Conservation (phyloP, 2,888 invertebrate genomes). For the Drosophila birchii region DNA sequence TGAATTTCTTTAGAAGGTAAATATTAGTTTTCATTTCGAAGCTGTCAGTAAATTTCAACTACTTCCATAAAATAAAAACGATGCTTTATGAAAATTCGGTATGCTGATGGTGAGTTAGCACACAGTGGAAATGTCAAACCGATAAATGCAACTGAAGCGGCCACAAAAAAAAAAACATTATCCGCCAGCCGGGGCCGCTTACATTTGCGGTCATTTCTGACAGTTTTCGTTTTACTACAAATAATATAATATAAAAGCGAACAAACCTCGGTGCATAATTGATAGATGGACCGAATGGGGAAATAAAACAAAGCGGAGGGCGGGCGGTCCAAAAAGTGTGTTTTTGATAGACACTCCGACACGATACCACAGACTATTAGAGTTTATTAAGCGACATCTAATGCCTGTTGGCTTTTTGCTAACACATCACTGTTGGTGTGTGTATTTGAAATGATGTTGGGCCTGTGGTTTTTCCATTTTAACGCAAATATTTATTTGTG, state of each 20-base stretch:
- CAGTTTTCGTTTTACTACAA: conserved; percentile 40
- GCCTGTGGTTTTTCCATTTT: conserved; percentile 59
- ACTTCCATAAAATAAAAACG: background rate
- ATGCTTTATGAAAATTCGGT: conserved; percentile 8
- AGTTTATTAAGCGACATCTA: conserved; percentile 76
- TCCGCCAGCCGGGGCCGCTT: conserved; percentile 21
- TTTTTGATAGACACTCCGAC: conserved; percentile 35
- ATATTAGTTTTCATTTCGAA: conserved; percentile 16
- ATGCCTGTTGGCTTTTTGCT: conserved; percentile 50
- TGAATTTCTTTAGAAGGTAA: background rate
- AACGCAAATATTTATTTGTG: conserved; percentile 56
- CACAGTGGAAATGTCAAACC: conserved; percentile 51
- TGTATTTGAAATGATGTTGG: background rate
- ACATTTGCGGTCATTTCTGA: conserved; percentile 56
- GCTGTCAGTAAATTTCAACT: conserved; percentile 3
- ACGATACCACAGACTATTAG: conserved; percentile 70
- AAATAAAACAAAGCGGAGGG: conserved; percentile 35
- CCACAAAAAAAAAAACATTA: conserved; percentile 48
- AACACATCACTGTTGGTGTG: background rate
- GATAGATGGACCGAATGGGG: conserved; percentile 38
- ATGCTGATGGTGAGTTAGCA: conserved; percentile 1
- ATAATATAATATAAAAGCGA: conserved; percentile 50
- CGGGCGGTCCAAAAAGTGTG: conserved; percentile 26
- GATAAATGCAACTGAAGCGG: conserved; percentile 45
- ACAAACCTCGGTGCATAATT: conserved; percentile 58